A percentile compares a stretch with the other conserved stretches of the same genome.
These are phyloP conservation scores for Meloidogyne hapla DNA, from an alignment of 1,140 invertebrate genomes.

Conservation along the genomic window DNA sequence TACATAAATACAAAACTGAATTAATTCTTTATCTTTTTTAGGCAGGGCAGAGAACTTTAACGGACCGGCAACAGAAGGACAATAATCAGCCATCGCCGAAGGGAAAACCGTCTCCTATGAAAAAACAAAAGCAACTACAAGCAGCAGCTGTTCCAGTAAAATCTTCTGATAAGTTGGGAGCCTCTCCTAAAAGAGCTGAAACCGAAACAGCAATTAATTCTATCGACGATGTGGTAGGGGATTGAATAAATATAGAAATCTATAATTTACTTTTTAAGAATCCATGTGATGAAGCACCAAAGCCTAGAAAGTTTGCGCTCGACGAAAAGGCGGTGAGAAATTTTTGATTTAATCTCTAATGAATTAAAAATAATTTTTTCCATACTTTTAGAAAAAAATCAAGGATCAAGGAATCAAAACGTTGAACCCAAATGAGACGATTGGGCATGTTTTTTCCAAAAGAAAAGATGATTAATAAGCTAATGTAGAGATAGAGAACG, in stretches of 20 bases:
- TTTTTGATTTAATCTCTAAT: no score
- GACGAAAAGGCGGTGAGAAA: constrained; percentile 1
- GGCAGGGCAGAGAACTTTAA: neutral
- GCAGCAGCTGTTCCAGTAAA: neutral
- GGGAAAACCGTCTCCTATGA: neutral
- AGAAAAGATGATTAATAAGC: neutral
- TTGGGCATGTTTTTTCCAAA: neutral
- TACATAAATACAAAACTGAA: neutral
- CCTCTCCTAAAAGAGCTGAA: neutral
- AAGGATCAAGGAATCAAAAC: neutral
- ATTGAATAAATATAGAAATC: no score
- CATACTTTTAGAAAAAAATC: constrained; percentile 6
- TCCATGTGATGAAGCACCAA: neutral
- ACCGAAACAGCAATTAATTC: neutral
- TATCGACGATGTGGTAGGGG: neutral
- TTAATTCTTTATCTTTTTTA: neutral
- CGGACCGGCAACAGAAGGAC: neutral
- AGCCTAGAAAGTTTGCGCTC: neutral
- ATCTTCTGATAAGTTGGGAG: neutral
- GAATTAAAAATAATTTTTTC: neutral
- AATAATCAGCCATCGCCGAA: neutral
- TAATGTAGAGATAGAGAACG: neutral
- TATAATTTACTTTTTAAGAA: neutral
- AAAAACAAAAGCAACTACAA: neutral
- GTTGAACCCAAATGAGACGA: neutral